Conservation (phyloP, 2,888 invertebrate species). For the Pristionchus exspectatus region DNA sequence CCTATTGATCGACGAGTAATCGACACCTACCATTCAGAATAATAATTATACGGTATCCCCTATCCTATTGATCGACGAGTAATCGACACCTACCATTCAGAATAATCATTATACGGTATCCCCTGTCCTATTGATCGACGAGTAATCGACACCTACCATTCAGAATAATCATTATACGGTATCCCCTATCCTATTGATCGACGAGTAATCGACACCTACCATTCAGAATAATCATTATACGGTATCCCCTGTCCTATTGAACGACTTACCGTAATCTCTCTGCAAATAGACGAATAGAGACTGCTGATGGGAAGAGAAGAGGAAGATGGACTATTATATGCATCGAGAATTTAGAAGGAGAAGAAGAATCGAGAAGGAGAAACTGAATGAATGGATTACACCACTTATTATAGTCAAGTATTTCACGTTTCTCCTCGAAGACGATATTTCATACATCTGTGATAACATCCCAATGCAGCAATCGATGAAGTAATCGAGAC, state of each 20-base stretch:
- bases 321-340: constrained; percentile 38
- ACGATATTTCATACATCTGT: background rate
- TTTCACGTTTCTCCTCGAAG: background rate
- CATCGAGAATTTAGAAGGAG: constrained; percentile 36
- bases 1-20: background rate
- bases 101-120: background rate
- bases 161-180: background rate
- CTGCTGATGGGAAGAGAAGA: constrained; percentile 21
- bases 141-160: no score
- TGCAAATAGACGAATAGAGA: constrained; percentile 15
- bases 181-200: background rate
- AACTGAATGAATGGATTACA: constrained; percentile 9
- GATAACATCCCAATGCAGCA: background rate
- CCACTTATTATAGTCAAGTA: background rate
- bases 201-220: no score
- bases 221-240: background rate
- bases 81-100: background rate
- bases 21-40: background rate
- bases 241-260: background rate
- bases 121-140: background rate
- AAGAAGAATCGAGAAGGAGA: constrained; percentile 42
- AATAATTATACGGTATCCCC: background rate
- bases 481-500: constrained; percentile 22
- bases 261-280: constrained; percentile 35
- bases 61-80: background rate